Conservation (phyloP, 2,888 invertebrate species). For the Liodrosophila aerea region DNA sequence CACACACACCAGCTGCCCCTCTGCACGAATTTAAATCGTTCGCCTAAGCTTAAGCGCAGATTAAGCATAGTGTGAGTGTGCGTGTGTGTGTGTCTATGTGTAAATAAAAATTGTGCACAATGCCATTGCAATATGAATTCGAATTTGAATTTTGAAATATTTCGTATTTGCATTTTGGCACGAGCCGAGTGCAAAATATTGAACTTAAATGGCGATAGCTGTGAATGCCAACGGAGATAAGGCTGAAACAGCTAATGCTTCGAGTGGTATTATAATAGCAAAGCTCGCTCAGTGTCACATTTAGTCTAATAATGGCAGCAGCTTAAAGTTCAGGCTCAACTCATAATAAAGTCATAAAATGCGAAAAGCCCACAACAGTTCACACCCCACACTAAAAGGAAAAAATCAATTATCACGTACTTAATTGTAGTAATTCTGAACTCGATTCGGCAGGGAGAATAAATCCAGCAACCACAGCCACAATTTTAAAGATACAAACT, state of each 20-base stretch:
- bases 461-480: too few species aligned
- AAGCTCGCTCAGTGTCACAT: neutral
- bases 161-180: slow-evolving; percentile 13
- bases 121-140: slow-evolving; percentile 30
- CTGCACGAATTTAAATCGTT: slow-evolving; percentile 44
- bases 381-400: too few species aligned
- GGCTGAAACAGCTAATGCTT: slow-evolving; percentile 23
- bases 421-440: too few species aligned
- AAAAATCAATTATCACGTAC: too few species aligned
- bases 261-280: slow-evolving; percentile 6
- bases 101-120: slow-evolving; percentile 43
- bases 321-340: neutral
- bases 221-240: slow-evolving; percentile 39
- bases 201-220: slow-evolving; percentile 16
- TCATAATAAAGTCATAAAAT: neutral
- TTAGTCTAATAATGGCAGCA: too few species aligned
- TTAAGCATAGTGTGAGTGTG: slow-evolving; percentile 33
- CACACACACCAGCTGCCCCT: neutral
- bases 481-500: too few species aligned
- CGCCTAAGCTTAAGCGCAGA: slow-evolving; percentile 56
- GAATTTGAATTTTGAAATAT: slow-evolving; percentile 30
- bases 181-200: slow-evolving; percentile 12
- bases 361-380: too few species aligned
- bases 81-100: slow-evolving; percentile 8
- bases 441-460: too few species aligned